A percentile compares a stretch with the other conserved stretches of the same genome.
These are phyloP conservation scores for Tringa solitaria DNA, from an alignment of 2,113 vertebrate genomes.

Conservation along the genomic window DNA sequence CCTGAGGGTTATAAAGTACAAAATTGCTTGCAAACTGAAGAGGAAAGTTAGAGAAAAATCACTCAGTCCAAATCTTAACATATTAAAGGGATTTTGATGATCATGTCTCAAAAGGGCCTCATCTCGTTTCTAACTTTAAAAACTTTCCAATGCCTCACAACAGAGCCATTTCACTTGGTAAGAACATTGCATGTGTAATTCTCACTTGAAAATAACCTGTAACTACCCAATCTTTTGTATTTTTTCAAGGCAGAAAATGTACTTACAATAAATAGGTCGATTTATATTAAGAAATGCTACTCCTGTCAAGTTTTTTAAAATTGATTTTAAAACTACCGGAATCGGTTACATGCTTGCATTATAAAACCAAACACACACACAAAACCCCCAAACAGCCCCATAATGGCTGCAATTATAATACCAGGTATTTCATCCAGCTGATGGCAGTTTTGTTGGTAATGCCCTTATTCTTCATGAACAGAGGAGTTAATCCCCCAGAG, in stretches of 20 bases:
- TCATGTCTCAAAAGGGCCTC: neutral
- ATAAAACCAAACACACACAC: neutral
- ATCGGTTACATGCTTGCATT: neutral
- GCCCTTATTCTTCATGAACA: neutral
- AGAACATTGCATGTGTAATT: neutral
- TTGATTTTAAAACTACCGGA: neutral
- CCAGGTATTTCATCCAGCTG: neutral
- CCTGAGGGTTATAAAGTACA: neutral
- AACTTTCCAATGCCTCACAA: conserved; percentile 14
- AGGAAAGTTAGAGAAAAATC: neutral
- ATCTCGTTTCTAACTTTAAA: neutral
- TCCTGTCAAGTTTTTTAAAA: neutral
- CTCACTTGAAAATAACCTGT: neutral
- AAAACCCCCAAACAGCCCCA: neutral
- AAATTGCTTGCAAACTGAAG: neutral
- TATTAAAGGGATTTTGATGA: conserved; percentile 7
- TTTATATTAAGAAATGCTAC: neutral
- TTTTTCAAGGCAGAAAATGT: neutral
- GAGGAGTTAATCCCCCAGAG: neutral
- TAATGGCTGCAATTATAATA: neutral
- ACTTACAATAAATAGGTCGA: neutral
- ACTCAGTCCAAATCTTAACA: neutral
- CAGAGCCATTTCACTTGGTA: neutral
- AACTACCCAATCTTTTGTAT: neutral
- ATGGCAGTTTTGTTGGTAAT: neutral